These are phyloP conservation scores for Acrobasis consociella DNA, from an alignment of 2,888 invertebrate genomes.

Conservation along the genomic window DNA sequence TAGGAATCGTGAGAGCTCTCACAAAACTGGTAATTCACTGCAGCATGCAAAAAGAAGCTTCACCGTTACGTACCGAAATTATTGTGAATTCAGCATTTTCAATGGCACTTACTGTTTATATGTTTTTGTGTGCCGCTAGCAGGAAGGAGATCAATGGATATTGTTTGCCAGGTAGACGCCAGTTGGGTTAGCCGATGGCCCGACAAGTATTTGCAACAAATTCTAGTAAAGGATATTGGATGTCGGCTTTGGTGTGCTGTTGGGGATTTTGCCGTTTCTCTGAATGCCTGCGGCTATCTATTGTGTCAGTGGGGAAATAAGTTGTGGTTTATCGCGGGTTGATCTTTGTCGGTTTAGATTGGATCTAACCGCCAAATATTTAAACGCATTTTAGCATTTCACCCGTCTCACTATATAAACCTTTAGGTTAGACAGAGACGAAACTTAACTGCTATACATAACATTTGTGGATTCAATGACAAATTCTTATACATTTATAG, in stretches of 20 bases:
- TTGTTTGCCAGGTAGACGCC: conserved; percentile 41
- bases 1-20: conserved; percentile 28
- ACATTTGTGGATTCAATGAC: too few species aligned
- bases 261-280: conserved; percentile 20
- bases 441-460: too few species aligned
- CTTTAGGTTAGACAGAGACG: too few species aligned
- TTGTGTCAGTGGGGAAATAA: conserved; percentile 4
- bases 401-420: too few species aligned
- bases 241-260: conserved; percentile 23
- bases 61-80: conserved; percentile 46
- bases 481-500: too few species aligned
- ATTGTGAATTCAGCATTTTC: conserved; percentile 41
- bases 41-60: conserved; percentile 30
- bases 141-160: conserved; percentile 51
- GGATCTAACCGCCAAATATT: background rate
- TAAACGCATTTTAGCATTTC: too few species aligned
- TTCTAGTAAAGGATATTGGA: conserved; percentile 35
- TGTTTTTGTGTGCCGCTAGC: conserved; percentile 51
- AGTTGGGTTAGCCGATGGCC: conserved; percentile 39
- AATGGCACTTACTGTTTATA: conserved; percentile 46
- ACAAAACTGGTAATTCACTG: conserved; percentile 30
- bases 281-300: conserved; percentile 7
- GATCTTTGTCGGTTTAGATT: conserved; percentile 1
- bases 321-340: conserved; percentile 1
- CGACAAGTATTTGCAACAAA: conserved; percentile 45